Conservation (phyloP, 2,797 vertebrate species). For the Anas acuta region DNA sequence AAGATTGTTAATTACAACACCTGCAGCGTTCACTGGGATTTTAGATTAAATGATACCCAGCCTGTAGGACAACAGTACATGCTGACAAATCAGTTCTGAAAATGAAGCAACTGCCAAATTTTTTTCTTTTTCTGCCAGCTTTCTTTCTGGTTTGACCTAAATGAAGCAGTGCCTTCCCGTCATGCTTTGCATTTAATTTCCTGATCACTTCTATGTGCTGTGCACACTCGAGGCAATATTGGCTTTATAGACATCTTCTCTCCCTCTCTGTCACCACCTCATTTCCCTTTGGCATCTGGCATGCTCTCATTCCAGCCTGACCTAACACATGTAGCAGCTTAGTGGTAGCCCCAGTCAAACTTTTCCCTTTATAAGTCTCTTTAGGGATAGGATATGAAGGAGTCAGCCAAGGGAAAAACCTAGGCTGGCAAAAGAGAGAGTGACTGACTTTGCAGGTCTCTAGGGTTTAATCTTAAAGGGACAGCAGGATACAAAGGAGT, state of each 20-base stretch:
- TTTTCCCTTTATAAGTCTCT: not conserved
- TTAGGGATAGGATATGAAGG: not conserved
- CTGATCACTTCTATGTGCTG: not conserved
- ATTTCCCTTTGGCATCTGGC: not conserved
- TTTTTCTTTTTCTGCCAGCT: not conserved
- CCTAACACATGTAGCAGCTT: not conserved
- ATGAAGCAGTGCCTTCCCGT: not conserved
- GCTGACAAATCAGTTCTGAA: not conserved
- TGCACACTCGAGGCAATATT: not conserved
- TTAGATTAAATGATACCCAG: not conserved
- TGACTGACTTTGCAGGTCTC: not conserved
- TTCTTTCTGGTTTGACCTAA: not conserved
- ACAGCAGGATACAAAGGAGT: not conserved
- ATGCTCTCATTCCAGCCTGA: not conserved
- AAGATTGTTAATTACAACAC: not conserved
- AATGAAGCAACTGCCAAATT: fast-evolving
- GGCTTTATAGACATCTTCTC: not conserved
- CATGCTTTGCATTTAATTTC: not conserved
- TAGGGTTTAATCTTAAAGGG: not conserved
- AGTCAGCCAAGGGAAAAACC: not conserved
- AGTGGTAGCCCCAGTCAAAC: not conserved
- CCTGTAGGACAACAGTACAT: fast-evolving
- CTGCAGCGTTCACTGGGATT: not conserved
- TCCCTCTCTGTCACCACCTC: not conserved
- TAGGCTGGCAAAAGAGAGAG: not conserved